Evolutionary conservation across 2,113 vertebrate genomes (phyloP), one percentile per base, ranked within the genome.

Genomic region (Cryptotis parvus): DNA sequence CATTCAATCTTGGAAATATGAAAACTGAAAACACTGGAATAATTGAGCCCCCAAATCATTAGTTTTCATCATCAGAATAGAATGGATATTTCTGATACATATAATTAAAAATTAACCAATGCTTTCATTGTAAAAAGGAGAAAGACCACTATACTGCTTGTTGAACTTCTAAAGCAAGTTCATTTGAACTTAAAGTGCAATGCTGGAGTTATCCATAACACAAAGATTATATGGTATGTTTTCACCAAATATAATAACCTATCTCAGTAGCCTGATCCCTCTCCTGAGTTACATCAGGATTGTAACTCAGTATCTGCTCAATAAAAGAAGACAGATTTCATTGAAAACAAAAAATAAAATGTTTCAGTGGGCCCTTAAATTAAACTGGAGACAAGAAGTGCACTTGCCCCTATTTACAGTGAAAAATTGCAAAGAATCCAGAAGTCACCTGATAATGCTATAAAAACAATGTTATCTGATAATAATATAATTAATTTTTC

Each of bases 1-100:
- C 63, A 22, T n/a, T 4, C 12, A 2, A 90, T 66, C 81, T 84
- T 81, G 5, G 78, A 91, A 93, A 63, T 52, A 49, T 83, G 18
- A 6, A 84, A 76, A 81, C 68, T 27, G 10, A 43, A 87, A 85
- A 58, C 22, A 43, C 58, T 52, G 69, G 24, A 79, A 61, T 20
- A 75, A 10, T 27, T n/a, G n/a, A n/a, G n/a, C n/a, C n/a, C 76
- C 82, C 82, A 79, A 80, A 31, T 58, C 37, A 27, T 26, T 72
- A n/a, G 9, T 69, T 73, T n/a, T 66, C 29, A 43, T 29, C 41
- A 18, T 90, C 82, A 77, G 37, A 69, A 76, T 79, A 22, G 91
- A 89, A 80, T 12, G 63, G 18, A 58, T 3, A 73, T 81, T 27
- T 27, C 8, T 76, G 11, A 41, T 63, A 77, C 6, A 45, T 6